A percentile compares a stretch with the other conserved stretches of the same genome.
Evolutionary conservation across 37 sponge, comb jelly and placozoan species (phyloP).

Genomic region (Spongia lamella): DNA sequence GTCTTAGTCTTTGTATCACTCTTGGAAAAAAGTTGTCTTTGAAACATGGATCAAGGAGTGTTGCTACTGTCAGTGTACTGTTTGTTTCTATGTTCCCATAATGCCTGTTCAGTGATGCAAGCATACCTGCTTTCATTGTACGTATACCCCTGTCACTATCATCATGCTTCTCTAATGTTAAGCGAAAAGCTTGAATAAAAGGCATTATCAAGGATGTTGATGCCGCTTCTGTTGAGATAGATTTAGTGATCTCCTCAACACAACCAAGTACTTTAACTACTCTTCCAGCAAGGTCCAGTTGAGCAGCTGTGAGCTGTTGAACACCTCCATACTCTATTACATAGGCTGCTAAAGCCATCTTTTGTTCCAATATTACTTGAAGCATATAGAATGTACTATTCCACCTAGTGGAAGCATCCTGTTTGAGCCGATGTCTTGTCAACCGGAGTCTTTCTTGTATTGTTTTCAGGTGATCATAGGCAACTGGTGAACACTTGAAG

Average conservation of each 20-base stretch:
- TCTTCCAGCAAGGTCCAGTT: background rate
- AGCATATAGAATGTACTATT: constrained; percentile 23
- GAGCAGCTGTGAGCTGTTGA: constrained; percentile 8
- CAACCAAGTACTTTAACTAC: background rate
- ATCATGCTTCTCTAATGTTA: constrained; percentile 1
- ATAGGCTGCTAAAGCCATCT: constrained; percentile 29
- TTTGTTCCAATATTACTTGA: constrained; percentile 18
- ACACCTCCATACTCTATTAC: background rate
- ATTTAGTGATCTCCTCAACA: constrained; percentile 16
- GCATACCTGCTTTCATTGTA: constrained; percentile 11
- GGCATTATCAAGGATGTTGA: constrained; percentile 10
- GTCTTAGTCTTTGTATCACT: no score
- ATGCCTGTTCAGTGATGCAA: background rate
- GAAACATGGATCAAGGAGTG: constrained; percentile 2
- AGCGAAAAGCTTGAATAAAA: constrained; percentile 9
- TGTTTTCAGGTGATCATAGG: constrained; percentile 13
- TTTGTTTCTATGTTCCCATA: constrained; percentile 4
- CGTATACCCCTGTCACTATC: constrained; percentile 2
- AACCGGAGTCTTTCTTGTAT: constrained; percentile 15
- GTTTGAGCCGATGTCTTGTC: constrained; percentile 15
- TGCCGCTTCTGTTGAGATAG: constrained; percentile 8
- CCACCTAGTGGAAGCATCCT: constrained; percentile 15
- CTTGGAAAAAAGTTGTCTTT: constrained; percentile 5
- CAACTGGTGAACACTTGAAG: constrained; percentile 22
- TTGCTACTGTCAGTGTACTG: background rate